phyloP scores from a whole-genome alignment of 2,888 invertebrate genomes.

The Minunthozetes semirufus region DNA sequence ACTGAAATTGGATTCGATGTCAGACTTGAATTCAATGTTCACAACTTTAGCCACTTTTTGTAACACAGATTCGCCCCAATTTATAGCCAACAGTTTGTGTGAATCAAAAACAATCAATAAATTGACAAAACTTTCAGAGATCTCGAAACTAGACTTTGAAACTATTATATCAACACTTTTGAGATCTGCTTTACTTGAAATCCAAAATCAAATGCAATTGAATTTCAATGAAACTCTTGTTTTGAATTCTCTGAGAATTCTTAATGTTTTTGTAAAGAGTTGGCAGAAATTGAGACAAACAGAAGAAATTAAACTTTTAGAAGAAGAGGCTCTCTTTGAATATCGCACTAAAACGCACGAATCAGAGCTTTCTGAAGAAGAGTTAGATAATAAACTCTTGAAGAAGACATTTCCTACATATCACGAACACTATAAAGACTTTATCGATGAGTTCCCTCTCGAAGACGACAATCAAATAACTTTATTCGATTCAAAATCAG shows the following conservation, averaged over 20 bases:
- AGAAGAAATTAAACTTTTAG: constrained; percentile 61
- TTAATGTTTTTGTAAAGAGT: constrained; percentile 24
- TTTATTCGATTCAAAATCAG: constrained; percentile 1
- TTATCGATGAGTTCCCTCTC: constrained; percentile 43
- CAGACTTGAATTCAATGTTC: background rate
- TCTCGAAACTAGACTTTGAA: constrained; percentile 17
- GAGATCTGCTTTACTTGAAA: constrained; percentile 36
- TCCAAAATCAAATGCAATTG: constrained; percentile 37
- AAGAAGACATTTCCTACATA: constrained; percentile 49
- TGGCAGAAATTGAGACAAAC: constrained; percentile 32
- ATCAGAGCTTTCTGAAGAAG: constrained; percentile 47
- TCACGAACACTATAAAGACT: constrained; percentile 48
- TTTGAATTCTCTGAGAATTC: constrained; percentile 18
- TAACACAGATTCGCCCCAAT: constrained; percentile 11
- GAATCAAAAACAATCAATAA: constrained; percentile 3
- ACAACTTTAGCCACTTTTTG: constrained; percentile 13
- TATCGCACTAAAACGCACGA: constrained; percentile 47
- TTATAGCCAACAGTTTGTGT: constrained; percentile 27
- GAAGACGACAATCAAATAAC: background rate
- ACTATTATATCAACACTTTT: constrained; percentile 20
- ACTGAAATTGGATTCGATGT: background rate
- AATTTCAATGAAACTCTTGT: constrained; percentile 18
- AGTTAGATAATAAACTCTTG: constrained; percentile 47
- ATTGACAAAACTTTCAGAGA: background rate
- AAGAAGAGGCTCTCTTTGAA: constrained; percentile 62